These are phyloP conservation scores for Narcine bancroftii DNA, from an alignment of 2,113 vertebrate genomes.

Conservation along the genomic window DNA sequence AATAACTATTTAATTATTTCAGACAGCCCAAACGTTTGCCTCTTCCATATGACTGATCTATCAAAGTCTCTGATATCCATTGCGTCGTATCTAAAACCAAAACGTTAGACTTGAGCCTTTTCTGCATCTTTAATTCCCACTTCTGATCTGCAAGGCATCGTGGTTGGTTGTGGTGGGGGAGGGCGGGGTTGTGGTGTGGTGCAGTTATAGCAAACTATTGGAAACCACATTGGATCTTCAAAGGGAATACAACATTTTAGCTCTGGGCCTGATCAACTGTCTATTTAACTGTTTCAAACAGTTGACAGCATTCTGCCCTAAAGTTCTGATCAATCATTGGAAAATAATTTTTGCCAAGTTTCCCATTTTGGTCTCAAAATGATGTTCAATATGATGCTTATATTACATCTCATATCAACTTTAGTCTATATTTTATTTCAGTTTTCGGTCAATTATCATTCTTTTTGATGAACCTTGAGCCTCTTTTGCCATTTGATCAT, in stretches of 20 bases:
- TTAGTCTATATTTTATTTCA: no score
- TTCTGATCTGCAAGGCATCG: not conserved
- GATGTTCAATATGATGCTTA: no score
- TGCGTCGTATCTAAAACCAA: not conserved
- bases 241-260: not conserved
- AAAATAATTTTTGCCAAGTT: not conserved
- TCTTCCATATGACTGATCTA: not conserved
- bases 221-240: not conserved
- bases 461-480: no score
- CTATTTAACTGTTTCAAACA: not conserved
- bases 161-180: not conserved
- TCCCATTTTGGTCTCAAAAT: no score
- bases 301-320: not conserved
- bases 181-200: no score
- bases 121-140: not conserved
- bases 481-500: not conserved
- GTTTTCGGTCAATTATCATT: no score
- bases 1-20: not conserved
- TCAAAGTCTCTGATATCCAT: not conserved
- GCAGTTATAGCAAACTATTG: no score
- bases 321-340: not conserved
- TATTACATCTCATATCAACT: no score
- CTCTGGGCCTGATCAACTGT: not conserved
- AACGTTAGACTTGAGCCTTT: not conserved
- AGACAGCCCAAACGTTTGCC: not conserved